A percentile compares a stretch with the other conserved stretches of the same genome.
phyloP scores from a whole-genome alignment of 2,113 vertebrate genomes.

The Morphnarchus princeps region DNA sequence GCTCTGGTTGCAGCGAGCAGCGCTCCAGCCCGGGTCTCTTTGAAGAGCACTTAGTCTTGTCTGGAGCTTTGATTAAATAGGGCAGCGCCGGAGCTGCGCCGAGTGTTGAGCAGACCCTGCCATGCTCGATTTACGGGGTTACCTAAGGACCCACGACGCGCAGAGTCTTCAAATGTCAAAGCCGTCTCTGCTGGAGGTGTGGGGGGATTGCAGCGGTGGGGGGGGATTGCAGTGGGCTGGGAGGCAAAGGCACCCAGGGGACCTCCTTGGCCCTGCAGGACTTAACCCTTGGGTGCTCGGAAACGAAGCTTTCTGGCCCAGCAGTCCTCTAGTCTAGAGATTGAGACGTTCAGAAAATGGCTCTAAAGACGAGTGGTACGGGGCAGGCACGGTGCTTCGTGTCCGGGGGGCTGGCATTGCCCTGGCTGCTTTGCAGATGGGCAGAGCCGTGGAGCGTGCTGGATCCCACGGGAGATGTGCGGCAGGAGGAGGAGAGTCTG shows the following conservation, averaged over 20 bases:
- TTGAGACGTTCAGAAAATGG: background rate
- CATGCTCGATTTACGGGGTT: background rate
- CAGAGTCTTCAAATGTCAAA: background rate
- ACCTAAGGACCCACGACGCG: background rate
- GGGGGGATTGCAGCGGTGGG: background rate
- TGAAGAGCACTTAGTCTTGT: slow-evolving; percentile 3
- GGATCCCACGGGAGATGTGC: background rate
- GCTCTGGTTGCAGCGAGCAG: background rate
- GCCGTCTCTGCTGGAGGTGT: background rate
- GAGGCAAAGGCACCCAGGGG: background rate
- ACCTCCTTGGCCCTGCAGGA: background rate
- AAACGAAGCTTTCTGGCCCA: background rate
- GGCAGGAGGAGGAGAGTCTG: background rate
- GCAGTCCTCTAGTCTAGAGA: background rate
- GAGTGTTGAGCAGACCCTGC: background rate
- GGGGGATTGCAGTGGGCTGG: background rate
- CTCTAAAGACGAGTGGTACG: background rate
- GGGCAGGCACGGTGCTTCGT: fast-evolving
- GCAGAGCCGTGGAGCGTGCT: background rate
- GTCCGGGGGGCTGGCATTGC: background rate
- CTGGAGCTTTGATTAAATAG: background rate
- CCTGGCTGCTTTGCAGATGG: background rate
- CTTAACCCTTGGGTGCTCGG: background rate
- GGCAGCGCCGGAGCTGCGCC: background rate
- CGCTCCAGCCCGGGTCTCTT: background rate